Evolutionary conservation across 2,113 vertebrate genomes (phyloP), one percentile per base, ranked within the genome.

Genomic region (Leptobrachium ailaonicum): DNA sequence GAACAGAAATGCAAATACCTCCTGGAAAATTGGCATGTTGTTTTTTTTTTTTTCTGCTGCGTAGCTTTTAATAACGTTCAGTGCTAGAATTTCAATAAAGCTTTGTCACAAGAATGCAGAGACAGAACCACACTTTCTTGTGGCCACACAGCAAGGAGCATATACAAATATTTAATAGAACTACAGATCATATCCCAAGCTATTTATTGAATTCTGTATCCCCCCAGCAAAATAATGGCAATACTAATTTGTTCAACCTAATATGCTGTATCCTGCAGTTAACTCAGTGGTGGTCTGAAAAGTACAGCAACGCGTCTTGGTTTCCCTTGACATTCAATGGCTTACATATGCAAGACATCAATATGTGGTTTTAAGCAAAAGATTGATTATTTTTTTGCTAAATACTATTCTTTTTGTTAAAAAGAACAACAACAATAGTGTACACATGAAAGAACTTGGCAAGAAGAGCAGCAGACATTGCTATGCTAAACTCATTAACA

Each of bases 1-100:
- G 12, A 78, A 63, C 14, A 9, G 44, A 83, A 11, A 54, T 85
- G 80, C 69, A 66, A 62, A 47, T 76, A 0, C 71, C 2, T 71
- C 11, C 50, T 79, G 58, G 40, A 63, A 4, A 73, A 43, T 7
- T 0, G 6, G 54, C 41, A 82, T 75, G 80, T 13, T 41, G 43
- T 45, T 70, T 70, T 32, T 32, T 70, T 32, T 32, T 32, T 32
- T 32, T 44, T 13, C 2, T 70, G 47, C 47, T 70, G 43, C 47
- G 14, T 45, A n/a, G 41, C 2, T 40, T 68, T 42, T 68, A 2
- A 68, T 68, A 68, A 43, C 66, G 43, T 68, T 2, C 4, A 6
- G 66, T 13, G 0, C 7, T 68, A 68, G 42, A 68, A 68, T 68
- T 68, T 1, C 32, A 42, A 10, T 68, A 42, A 42, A 10, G 41